A percentile compares a stretch with the other conserved stretches of the same genome.
phyloP scores from a whole-genome alignment of 2,888 invertebrate genomes.

The Morpho helenor region DNA sequence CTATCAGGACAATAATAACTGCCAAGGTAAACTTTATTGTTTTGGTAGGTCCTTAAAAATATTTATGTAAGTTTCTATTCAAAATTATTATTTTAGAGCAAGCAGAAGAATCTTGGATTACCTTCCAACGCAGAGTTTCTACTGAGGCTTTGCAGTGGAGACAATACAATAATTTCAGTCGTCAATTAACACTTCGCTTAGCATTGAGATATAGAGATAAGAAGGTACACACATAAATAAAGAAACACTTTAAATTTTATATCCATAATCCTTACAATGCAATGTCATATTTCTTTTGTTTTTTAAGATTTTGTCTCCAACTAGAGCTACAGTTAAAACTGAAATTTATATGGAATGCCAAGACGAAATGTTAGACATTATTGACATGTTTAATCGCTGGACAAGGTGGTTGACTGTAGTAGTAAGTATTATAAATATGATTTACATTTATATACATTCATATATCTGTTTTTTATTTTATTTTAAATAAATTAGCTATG shows the following conservation, averaged over 20 bases:
- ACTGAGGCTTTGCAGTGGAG: conserved; percentile 65
- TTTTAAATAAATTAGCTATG: too few relatives aligned
- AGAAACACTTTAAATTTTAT: too few relatives aligned
- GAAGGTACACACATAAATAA: conserved; percentile 37
- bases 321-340: conserved; percentile 48
- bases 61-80: not conserved
- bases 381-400: conserved; percentile 62
- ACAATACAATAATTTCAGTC: conserved; percentile 62
- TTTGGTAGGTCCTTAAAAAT: not conserved
- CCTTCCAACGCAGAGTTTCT: conserved; percentile 46
- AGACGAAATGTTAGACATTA: conserved; percentile 55
- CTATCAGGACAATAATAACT: conserved; percentile 25
- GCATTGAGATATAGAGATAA: conserved; percentile 53
- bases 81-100: conserved; percentile 25
- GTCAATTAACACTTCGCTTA: conserved; percentile 50
- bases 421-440: conserved; percentile 30
- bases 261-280: too few relatives aligned
- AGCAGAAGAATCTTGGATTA: conserved; percentile 43
- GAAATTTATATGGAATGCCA: conserved; percentile 49
- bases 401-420: conserved; percentile 60
- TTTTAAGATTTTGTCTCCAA: conserved; percentile 55
- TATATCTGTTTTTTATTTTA: too few relatives aligned
- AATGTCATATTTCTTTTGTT: not conserved
- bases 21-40: not conserved
- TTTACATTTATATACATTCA: too few relatives aligned